Conservation (phyloP, 2,797 vertebrate genomes). For the Danio kyathit region DNA sequence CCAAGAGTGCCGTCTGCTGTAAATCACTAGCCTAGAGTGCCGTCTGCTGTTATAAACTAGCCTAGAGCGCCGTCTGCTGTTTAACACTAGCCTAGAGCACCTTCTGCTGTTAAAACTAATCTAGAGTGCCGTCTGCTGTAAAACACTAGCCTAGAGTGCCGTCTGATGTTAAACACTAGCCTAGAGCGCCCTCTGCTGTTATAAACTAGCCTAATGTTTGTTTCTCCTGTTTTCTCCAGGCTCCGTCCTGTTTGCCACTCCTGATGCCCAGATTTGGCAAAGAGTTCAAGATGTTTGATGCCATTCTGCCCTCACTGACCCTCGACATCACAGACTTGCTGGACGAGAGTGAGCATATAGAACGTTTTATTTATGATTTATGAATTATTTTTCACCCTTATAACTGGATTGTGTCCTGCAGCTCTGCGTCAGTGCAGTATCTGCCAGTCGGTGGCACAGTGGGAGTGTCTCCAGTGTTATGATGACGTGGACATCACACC, state of each 20-base stretch:
- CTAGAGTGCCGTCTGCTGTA: too few species aligned
- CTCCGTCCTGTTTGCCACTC: slow-evolving; percentile 84
- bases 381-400: neutral
- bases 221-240: slow-evolving; percentile 66
- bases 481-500: slow-evolving; percentile 81
- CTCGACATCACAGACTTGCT: slow-evolving; percentile 88
- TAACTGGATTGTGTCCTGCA: slow-evolving; percentile 50
- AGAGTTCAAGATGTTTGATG: slow-evolving; percentile 88
- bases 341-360: slow-evolving; percentile 80
- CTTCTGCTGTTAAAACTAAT: too few species aligned
- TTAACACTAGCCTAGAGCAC: too few species aligned
- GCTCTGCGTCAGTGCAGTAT: slow-evolving; percentile 85
- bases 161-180: too few species aligned
- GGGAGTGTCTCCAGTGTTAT: slow-evolving; percentile 85
- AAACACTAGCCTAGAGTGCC: too few species aligned
- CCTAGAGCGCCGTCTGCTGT: too few species aligned
- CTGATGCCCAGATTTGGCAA: slow-evolving; percentile 88
- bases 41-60: too few species aligned
- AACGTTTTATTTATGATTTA: neutral
- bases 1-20: too few species aligned
- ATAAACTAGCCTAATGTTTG: too few species aligned
- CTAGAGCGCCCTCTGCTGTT: too few species aligned
- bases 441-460: slow-evolving; percentile 82
- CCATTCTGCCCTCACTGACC: slow-evolving; percentile 81
- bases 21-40: too few species aligned